Conservation (phyloP, 2,888 invertebrate genomes). For the Rhamnusium bicolor region DNA sequence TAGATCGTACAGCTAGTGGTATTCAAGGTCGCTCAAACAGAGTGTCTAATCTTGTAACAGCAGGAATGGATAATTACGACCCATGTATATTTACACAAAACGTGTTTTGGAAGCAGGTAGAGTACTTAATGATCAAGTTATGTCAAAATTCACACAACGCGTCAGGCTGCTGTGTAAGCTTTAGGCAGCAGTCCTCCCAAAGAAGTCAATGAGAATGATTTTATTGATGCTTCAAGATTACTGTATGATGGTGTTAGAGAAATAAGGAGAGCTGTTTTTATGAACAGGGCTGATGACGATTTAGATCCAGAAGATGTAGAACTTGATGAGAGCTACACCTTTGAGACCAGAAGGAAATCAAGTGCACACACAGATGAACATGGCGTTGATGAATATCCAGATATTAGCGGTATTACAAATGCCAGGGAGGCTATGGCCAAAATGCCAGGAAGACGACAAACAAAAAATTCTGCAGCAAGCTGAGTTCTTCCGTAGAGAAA, state of each 20-base stretch:
- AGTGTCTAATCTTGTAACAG: constrained; percentile 94
- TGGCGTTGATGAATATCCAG: constrained; percentile 94
- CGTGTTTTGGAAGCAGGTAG: constrained; percentile 95
- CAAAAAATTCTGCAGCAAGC: constrained; percentile 97
- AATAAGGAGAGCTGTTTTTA: constrained; percentile 95
- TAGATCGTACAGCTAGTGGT: constrained; percentile 91
- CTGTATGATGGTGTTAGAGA: constrained; percentile 98
- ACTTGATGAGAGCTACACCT: constrained; percentile 78
- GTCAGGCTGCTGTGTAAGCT: constrained; percentile 96
- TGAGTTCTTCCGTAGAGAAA: constrained; percentile 94
- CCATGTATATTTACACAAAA: constrained; percentile 96
- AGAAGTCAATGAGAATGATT: constrained; percentile 97
- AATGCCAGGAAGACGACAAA: constrained; percentile 98
- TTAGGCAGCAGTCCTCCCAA: constrained; percentile 76
- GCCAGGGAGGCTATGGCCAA: constrained; percentile 97
- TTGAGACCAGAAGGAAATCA: constrained; percentile 93
- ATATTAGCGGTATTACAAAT: constrained; percentile 94
- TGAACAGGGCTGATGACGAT: constrained; percentile 89
- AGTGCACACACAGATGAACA: constrained; percentile 93
- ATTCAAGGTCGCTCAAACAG: constrained; percentile 92
- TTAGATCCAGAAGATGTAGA: constrained; percentile 83
- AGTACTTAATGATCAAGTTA: constrained; percentile 90
- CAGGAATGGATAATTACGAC: constrained; percentile 99
- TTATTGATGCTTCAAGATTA: constrained; percentile 96
- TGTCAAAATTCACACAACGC: constrained; percentile 97